phyloP scores from a whole-genome alignment of 1,140 invertebrate species.

The Hyles euphorbiae region DNA sequence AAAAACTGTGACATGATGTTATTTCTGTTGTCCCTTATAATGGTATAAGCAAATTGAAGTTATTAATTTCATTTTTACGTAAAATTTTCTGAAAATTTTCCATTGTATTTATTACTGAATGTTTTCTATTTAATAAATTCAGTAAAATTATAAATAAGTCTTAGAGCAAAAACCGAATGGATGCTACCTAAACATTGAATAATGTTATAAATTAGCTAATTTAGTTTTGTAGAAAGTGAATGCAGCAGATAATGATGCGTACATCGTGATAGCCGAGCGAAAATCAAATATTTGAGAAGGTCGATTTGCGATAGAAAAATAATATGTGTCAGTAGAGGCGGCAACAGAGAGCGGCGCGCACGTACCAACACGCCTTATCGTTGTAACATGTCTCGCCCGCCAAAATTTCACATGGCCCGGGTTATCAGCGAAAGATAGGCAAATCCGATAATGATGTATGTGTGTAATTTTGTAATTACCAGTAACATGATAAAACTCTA shows the following conservation, averaged over 20 bases:
- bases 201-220: too few species aligned
- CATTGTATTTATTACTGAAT: too few species aligned
- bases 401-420: slow-evolving; percentile 30
- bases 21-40: too few species aligned
- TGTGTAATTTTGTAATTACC: background rate
- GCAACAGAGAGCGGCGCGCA: slow-evolving; percentile 18
- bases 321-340: slow-evolving; percentile 35
- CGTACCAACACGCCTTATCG: slow-evolving; percentile 15
- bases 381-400: slow-evolving; percentile 6
- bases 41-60: too few species aligned
- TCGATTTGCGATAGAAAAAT: slow-evolving; percentile 35
- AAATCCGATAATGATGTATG: slow-evolving; percentile 7
- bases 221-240: too few species aligned
- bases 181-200: slow-evolving; percentile 8
- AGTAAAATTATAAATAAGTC: background rate
- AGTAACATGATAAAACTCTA: background rate
- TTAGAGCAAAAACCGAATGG: slow-evolving; percentile 10
- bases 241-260: too few species aligned
- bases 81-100: too few species aligned
- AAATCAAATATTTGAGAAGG: slow-evolving; percentile 51
- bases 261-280: slow-evolving; percentile 27
- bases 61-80: too few species aligned
- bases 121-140: too few species aligned
- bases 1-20: too few species aligned
- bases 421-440: slow-evolving; percentile 19